A percentile compares a stretch with the other conserved stretches of the same genome.
phyloP scores from a whole-genome alignment of 2,113 vertebrate genomes.

The Odocoileus hemionus region DNA sequence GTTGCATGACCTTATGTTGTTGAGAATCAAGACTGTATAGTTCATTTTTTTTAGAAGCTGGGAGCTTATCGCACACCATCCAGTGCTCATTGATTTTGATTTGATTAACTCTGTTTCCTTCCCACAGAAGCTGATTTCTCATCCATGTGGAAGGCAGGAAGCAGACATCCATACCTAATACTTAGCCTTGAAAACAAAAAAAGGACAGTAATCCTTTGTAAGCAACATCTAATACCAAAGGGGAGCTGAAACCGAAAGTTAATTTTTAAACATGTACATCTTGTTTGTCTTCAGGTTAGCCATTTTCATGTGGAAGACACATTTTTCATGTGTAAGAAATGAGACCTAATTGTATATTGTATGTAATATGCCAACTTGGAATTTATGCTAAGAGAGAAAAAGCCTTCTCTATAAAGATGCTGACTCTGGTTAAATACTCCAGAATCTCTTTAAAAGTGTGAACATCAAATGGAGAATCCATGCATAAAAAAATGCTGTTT shows the following conservation, averaged over 20 bases:
- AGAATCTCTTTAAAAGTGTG: constrained; percentile 3
- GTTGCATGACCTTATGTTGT: background rate
- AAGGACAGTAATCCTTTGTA: background rate
- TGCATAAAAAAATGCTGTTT: background rate
- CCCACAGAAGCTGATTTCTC: background rate
- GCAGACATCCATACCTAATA: background rate
- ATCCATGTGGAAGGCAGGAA: background rate
- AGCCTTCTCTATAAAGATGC: constrained; percentile 18
- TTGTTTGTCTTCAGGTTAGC: constrained; percentile 1
- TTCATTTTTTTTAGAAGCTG: background rate
- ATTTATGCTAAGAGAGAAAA: constrained; percentile 42
- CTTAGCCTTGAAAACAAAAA: background rate
- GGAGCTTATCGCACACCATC: fast-evolving
- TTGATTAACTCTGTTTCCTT: background rate
- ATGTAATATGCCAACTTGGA: constrained; percentile 33
- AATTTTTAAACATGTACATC: background rate
- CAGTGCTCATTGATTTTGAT: background rate
- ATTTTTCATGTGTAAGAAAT: background rate
- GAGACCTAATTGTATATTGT: constrained; percentile 18
- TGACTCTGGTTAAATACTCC: constrained; percentile 10
- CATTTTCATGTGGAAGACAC: background rate
- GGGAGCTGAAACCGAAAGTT: background rate
- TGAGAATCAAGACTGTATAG: background rate
- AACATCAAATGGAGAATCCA: background rate
- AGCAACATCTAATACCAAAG: background rate